Conservation (phyloP, 1,140 invertebrate genomes). For the Sitophilus oryzae region DNA sequence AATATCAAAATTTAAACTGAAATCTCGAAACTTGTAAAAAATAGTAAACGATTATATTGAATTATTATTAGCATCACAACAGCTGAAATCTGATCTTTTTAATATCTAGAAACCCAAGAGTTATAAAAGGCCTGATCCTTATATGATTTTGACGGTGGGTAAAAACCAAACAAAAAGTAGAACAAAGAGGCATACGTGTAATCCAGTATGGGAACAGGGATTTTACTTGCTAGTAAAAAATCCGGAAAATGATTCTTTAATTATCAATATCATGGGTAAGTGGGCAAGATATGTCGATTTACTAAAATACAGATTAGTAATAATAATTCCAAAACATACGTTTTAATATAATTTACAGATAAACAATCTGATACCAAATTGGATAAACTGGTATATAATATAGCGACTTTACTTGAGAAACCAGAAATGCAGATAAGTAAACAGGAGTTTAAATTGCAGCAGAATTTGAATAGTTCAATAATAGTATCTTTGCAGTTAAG, state of each 20-base stretch:
- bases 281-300: not conserved
- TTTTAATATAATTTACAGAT: conserved; percentile 20
- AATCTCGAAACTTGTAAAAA: no score
- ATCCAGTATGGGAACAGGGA: conserved; percentile 68
- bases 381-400: conserved; percentile 28
- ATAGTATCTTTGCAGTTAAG: conserved; percentile 69
- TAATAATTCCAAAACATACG: no score
- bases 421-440: conserved; percentile 31
- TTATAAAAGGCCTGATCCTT: conserved; percentile 68
- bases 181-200: conserved; percentile 62
- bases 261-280: conserved; percentile 50
- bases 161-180: conserved; percentile 64
- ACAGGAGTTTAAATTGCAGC: conserved; percentile 33
- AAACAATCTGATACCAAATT: conserved; percentile 28
- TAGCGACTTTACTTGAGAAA: conserved; percentile 22
- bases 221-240: conserved; percentile 85
- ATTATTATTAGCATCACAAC: no score
- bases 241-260: conserved; percentile 76
- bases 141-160: conserved; percentile 61
- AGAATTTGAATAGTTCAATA: conserved; percentile 67
- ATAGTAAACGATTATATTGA: no score
- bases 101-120: conserved; percentile 54
- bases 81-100: not conserved
- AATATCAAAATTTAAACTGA: no score
- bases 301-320: no score